Evolutionary conservation across 2,797 vertebrate species (phyloP), one percentile per base, ranked within the genome.

Genomic region (Falco rusticolus): DNA sequence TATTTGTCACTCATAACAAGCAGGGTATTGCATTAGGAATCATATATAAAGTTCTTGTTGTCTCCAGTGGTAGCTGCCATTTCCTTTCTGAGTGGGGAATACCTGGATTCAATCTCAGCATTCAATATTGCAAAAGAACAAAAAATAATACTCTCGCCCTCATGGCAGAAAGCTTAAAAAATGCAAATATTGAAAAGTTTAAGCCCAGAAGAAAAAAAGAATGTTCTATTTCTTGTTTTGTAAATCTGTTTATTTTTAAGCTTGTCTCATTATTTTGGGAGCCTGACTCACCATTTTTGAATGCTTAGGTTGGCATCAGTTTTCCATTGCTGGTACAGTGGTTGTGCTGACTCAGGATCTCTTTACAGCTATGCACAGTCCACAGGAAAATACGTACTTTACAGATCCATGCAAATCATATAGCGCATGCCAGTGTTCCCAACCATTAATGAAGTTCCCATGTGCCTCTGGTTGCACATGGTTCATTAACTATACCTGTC

Each of bases 291-390:
- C 82, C 20, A 9, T 86, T 91, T 95, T 61, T 95, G 76, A 84
- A 81, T 71, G 92, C 61, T 95, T 87, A 31, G 61, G 37, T 76
- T 95, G 93, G 65, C 82, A 91, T 33, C 39, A 56, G 76, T 53
- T 92, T 81, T 78, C 77, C 57, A 33, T 47, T 51, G 82, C 87
- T 87, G 86, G 39, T 94, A 31, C 53, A 74, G 57, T 59, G 68
- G 22, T 69, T 95, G 78, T 95, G 95, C 95, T 97, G 95, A 95
- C 79, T 96, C 84, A 70, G 70, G 77, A 45, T 83, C 22, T 89
- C 95, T 89, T 71, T 88, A 86, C 72, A 96, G 89, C 81, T 74
- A 25, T 34, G 51, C 83, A 66, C 56, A 60, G 29, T 69, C 76
- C 79, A 25, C 65, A 78, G 92, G 87, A 95, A 97, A 95, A 89